Percentiles rank a stretch among this genome's conserved stretches.
Evolutionary conservation across 2,797 vertebrate species (phyloP).

Genomic region (Neomorphus geoffroyi): DNA sequence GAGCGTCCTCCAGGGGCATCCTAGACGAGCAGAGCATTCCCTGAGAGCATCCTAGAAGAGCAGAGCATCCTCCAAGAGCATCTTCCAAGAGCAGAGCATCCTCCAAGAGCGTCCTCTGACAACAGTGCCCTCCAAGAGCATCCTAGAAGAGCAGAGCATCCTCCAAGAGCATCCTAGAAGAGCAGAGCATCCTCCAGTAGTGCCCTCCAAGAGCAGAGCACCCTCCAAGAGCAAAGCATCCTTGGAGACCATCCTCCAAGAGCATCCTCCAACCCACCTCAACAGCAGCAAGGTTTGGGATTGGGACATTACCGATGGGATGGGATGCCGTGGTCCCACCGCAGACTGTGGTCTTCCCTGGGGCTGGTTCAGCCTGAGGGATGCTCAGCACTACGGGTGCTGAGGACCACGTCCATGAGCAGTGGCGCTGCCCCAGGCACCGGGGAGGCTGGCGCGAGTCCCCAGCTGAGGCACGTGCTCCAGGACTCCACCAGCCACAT

Average conservation of each 20-base stretch:
- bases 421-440: not conserved
- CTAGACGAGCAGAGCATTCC: no score
- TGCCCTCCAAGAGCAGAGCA: not conserved
- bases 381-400: not conserved
- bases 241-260: not conserved
- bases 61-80: no score
- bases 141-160: not conserved
- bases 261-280: not conserved
- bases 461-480: not conserved
- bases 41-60: no score
- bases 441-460: not conserved
- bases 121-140: not conserved
- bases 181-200: no score
- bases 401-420: rapidly evolving
- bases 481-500: not conserved
- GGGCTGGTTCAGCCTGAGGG: not conserved
- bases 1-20: no score
- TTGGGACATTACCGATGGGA: not conserved
- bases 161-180: not conserved
- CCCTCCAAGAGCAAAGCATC: not conserved
- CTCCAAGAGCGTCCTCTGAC: not conserved
- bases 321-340: rapidly evolving
- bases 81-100: no score
- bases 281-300: not conserved
- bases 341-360: rapidly evolving